Conservation (phyloP, 1,140 invertebrate species). For the Rhizoglyphus robini region DNA sequence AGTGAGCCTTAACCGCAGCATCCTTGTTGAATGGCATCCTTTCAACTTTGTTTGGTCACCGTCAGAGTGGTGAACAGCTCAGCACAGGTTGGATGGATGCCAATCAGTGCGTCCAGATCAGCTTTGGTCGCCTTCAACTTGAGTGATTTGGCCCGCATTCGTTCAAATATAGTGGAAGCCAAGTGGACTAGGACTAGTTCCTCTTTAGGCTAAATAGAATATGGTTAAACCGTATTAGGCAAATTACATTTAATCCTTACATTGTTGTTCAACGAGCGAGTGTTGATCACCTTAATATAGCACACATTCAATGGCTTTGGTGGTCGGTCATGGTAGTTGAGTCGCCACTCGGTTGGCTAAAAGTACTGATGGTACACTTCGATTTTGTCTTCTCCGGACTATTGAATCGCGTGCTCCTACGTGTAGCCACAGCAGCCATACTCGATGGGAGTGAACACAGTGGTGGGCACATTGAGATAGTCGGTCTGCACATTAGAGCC, state of each 20-base stretch:
- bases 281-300: slow-evolving; percentile 45
- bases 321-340: slow-evolving; percentile 40
- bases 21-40: too few relatives aligned
- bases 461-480: too few relatives aligned
- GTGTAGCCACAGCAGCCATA: slow-evolving; percentile 74
- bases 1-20: too few relatives aligned
- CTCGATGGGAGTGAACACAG: too few relatives aligned
- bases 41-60: too few relatives aligned
- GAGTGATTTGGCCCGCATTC: slow-evolving; percentile 89
- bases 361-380: slow-evolving; percentile 89
- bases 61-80: slow-evolving; percentile 66
- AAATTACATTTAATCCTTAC: slow-evolving; percentile 49
- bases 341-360: slow-evolving; percentile 85
- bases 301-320: slow-evolving; percentile 48
- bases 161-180: slow-evolving; percentile 92
- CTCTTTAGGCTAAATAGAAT: too few relatives aligned
- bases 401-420: slow-evolving; percentile 67
- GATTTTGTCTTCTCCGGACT: slow-evolving; percentile 48
- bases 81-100: too few relatives aligned
- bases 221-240: too few relatives aligned
- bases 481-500: too few relatives aligned
- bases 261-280: slow-evolving; percentile 39
- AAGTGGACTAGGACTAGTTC: too few relatives aligned
- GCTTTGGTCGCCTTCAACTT: too few relatives aligned
- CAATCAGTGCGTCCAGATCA: too few relatives aligned